phyloP scores from a whole-genome alignment of 2,113 vertebrate species.

The Gallinago paraguaiae region DNA sequence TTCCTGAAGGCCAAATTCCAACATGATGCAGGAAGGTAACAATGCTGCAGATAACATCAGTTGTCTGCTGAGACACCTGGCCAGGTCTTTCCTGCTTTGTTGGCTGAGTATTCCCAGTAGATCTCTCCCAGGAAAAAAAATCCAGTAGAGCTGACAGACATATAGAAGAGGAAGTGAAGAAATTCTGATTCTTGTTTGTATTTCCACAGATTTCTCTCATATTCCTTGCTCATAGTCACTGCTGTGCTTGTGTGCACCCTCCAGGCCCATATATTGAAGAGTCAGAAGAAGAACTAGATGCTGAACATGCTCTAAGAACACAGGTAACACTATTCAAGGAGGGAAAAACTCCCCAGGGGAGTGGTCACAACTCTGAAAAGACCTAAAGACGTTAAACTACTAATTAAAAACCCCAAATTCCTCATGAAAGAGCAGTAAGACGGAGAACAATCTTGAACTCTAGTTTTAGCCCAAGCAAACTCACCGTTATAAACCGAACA shows the following conservation, averaged over 20 bases:
- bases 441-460: neutral
- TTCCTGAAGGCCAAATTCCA: conserved; percentile 4
- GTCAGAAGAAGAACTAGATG: conserved; percentile 76
- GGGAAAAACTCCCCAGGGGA: neutral
- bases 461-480: neutral
- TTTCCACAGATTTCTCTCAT: neutral
- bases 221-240: neutral
- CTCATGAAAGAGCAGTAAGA: neutral
- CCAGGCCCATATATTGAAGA: conserved; percentile 71
- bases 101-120: neutral
- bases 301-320: conserved; percentile 70
- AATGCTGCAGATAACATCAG: neutral
- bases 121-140: neutral
- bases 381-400: neutral
- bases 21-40: neutral
- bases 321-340: conserved; percentile 47
- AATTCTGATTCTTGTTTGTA: neutral
- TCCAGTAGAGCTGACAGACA: neutral
- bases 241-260: neutral
- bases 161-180: neutral
- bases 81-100: neutral
- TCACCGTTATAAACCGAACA: neutral
- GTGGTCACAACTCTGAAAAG: neutral
- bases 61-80: neutral
- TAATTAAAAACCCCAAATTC: neutral